Conservation (phyloP, 1,140 invertebrate species). For the Calephelis virginiensis region DNA sequence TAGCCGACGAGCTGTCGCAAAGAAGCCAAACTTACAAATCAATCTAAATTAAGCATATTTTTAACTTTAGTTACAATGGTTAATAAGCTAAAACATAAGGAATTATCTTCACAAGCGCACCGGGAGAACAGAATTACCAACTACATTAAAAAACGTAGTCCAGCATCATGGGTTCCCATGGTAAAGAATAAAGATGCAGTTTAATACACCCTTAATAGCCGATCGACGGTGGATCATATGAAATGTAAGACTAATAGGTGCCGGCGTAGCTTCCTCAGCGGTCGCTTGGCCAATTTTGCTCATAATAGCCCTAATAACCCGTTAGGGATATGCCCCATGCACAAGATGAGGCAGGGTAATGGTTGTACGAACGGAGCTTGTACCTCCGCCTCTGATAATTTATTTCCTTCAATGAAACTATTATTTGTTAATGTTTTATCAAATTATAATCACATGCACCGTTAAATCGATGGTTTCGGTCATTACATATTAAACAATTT, state of each 20-base stretch:
- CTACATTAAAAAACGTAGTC: constrained; percentile 63
- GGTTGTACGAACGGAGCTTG: constrained; percentile 28
- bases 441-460: too few relatives aligned
- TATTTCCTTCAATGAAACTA: constrained; percentile 54
- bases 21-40: too few relatives aligned
- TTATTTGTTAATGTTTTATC: constrained; percentile 21
- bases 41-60: too few relatives aligned
- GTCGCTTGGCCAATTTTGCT: constrained; percentile 66
- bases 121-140: constrained; percentile 35
- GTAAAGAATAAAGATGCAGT: constrained; percentile 48
- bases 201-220: constrained; percentile 70
- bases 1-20: too few relatives aligned
- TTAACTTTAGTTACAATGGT: too few relatives aligned
- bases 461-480: too few relatives aligned
- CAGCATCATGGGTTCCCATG: constrained; percentile 57
- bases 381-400: constrained; percentile 45
- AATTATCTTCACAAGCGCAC: constrained; percentile 4
- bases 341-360: constrained; percentile 56
- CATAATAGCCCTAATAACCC: constrained; percentile 70
- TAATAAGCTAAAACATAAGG: not conserved
- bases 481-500: too few relatives aligned
- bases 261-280: constrained; percentile 71
- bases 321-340: constrained; percentile 52
- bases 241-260: constrained; percentile 73
- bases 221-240: constrained; percentile 50